Evolutionary conservation across 2,113 vertebrate genomes (phyloP), one percentile per base, ranked within the genome.

Genomic region (Eolophus roseicapilla): DNA sequence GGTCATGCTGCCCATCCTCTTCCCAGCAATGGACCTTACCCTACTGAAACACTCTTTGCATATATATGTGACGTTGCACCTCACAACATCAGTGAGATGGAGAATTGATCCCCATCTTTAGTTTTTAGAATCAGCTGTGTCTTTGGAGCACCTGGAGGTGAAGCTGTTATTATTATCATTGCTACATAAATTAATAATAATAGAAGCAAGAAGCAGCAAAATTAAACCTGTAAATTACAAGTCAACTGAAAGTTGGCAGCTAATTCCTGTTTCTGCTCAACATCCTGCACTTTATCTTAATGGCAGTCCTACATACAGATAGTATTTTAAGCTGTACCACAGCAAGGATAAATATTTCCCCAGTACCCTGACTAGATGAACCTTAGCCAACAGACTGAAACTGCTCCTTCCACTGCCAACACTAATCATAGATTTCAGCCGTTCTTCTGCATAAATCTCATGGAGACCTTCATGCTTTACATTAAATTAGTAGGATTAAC

Each of bases 191-290:
- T 95, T 94, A 95, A 89, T 91, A 92, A 89, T 59, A 85, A 92
- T 29, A 63, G 78, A 90, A 90, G 65, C 20, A 82, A 94, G 80
- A 44, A 89, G 74, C 55, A 92, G 62, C 28, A 90, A 94, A 96
- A 92, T 92, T 95, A 95, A 95, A 96, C 75, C 29, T 6, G 49
- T 92, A 94, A 95, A 95, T 95, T 96, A 93, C 49, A 96, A 82
- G 49, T 59, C 83, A 89, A 31, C 21, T 87, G 28, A 75, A 90
- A 85, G 39, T 88, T 17, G 0, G 67, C 85, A 95, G 76, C 77
- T 92, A 86, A 95, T 90, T 95, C 82, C 85, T 77, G 83, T 81
- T 93, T 77, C 79, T 92, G 23, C 63, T 85, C 74, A 91, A 59
- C 49, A 41, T 92, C 28, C 71, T 43, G 75, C 24, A 65, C 62